A percentile compares a stretch with the other conserved stretches of the same genome.
These are phyloP conservation scores for Saccopteryx bilineata DNA, from an alignment of 2,113 vertebrate genomes.

Conservation along the genomic window DNA sequence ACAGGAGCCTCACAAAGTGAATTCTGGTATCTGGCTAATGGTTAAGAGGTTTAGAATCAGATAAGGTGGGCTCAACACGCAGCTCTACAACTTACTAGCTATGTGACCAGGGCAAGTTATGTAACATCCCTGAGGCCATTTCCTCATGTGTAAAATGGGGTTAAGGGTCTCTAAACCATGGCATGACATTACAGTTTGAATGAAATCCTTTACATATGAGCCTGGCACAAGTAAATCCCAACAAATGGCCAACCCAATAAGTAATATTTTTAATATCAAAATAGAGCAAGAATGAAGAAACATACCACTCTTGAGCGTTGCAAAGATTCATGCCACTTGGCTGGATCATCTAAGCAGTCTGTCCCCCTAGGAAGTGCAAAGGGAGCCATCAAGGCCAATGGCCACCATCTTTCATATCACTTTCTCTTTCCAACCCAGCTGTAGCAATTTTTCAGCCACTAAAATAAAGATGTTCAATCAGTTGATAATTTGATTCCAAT, in stretches of 20 bases:
- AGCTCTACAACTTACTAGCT: neutral
- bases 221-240: neutral
- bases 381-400: neutral
- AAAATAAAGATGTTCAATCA: conserved; percentile 79
- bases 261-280: neutral
- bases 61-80: neutral
- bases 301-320: neutral
- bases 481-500: conserved; percentile 85
- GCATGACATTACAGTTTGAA: neutral
- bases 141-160: neutral
- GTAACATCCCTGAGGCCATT: neutral
- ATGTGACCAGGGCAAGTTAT: neutral
- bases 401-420: neutral
- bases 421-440: conserved; percentile 70
- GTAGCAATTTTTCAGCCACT: conserved; percentile 74
- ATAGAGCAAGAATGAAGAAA: neutral
- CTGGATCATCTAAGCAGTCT: neutral
- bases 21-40: neutral
- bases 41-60: conserved; percentile 5
- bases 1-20: neutral
- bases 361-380: neutral
- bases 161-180: neutral
- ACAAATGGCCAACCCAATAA: neutral
- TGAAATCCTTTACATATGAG: neutral
- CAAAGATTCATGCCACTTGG: conserved; percentile 40